phyloP scores from a whole-genome alignment of 92 coral and sea anemone species.

The Umimayanthus kanabou region DNA sequence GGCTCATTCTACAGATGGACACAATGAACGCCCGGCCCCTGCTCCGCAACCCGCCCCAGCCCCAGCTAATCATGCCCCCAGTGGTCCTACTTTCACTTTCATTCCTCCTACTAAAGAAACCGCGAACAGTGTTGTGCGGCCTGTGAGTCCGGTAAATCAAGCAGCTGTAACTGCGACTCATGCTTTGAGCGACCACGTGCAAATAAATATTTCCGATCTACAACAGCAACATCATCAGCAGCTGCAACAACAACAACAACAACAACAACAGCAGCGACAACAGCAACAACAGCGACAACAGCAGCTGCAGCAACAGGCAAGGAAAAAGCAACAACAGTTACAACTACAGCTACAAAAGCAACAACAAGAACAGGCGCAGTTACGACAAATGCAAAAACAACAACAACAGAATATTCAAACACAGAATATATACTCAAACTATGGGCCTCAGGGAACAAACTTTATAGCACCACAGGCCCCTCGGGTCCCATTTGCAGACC shows the following conservation, averaged over 20 bases:
- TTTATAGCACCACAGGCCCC: slow-evolving; percentile 39
- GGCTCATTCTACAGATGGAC: slow-evolving; percentile 76
- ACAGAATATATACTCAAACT: slow-evolving; percentile 30
- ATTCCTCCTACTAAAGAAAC: slow-evolving; percentile 64
- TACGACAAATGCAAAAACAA: slow-evolving; percentile 20
- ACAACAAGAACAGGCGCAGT: slow-evolving; percentile 28
- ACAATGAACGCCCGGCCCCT: slow-evolving; percentile 59
- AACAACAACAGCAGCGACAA: neutral
- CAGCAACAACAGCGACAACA: neutral
- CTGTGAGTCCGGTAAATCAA: neutral
- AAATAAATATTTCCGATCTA: slow-evolving; percentile 19
- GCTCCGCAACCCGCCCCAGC: slow-evolving; percentile 52
- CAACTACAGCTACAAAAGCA: slow-evolving; percentile 29
- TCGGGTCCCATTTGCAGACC: slow-evolving; percentile 37
- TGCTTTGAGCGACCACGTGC: slow-evolving; percentile 3
- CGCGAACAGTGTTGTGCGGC: slow-evolving; percentile 22
- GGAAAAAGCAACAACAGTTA: slow-evolving; percentile 16
- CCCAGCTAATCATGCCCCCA: slow-evolving; percentile 63
- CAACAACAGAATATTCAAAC: slow-evolving; percentile 23
- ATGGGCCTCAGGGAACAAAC: slow-evolving; percentile 34
- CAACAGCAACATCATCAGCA: slow-evolving; percentile 13
- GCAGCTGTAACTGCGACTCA: slow-evolving; percentile 11
- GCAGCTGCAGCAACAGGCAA: slow-evolving; percentile 29
- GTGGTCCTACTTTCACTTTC: slow-evolving; percentile 87
- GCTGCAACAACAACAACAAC: slow-evolving; percentile 22